phyloP scores from a whole-genome alignment of 1,140 invertebrate genomes.

The Plectrocnemia conspersa region DNA sequence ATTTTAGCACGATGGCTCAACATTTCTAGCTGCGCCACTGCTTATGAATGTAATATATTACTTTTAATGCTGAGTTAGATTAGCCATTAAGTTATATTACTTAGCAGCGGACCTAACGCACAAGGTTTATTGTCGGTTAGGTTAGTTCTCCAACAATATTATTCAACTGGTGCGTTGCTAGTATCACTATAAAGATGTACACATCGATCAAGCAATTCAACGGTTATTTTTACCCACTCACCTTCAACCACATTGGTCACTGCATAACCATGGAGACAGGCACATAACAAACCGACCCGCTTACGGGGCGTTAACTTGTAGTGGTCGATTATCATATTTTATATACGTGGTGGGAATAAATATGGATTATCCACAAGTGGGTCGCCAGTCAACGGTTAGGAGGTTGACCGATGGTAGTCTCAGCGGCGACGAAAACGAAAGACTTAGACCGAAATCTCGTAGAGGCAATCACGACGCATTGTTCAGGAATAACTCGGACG shows the following conservation, averaged over 20 bases:
- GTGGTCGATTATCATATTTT: slow-evolving; percentile 23
- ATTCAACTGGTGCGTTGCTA: no score
- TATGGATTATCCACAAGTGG: slow-evolving; percentile 32
- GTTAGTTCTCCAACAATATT: no score
- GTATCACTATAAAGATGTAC: no score
- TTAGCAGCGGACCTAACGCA: no score
- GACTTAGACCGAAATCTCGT: slow-evolving; percentile 24
- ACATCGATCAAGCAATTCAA: no score
- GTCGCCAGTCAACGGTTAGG: slow-evolving; percentile 19
- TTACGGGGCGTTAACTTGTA: slow-evolving; percentile 10
- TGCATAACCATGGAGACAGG: slow-evolving; percentile 19
- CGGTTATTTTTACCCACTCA: no score
- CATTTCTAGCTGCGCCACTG: no score
- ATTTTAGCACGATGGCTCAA: no score
- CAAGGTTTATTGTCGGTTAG: no score
- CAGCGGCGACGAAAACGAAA: slow-evolving; percentile 1
- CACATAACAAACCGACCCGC: slow-evolving; percentile 21
- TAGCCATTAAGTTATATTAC: no score
- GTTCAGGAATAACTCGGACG: slow-evolving; percentile 8
- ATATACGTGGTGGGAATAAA: not conserved
- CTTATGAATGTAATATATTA: no score
- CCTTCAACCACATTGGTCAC: not conserved
- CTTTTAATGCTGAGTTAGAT: no score
- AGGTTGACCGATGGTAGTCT: slow-evolving; percentile 14
- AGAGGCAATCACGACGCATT: slow-evolving; percentile 19